Percentiles rank a stretch among this genome's conserved stretches.
Conservation (phyloP, 2,888 invertebrate species). For the Latrodectus elegans region DNA sequence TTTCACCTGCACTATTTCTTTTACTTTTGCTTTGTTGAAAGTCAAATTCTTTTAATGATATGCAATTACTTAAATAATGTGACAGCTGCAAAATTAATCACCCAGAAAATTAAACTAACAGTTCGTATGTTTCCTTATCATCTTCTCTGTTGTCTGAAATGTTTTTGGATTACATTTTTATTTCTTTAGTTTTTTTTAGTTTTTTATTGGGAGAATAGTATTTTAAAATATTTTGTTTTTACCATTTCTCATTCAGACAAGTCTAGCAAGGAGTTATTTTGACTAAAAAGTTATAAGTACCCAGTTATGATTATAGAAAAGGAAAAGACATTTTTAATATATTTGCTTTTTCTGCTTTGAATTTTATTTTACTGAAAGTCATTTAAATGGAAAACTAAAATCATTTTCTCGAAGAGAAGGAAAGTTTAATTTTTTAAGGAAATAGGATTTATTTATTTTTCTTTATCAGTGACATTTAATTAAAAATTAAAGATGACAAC, state of each 20-base stretch:
- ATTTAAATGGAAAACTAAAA: no score
- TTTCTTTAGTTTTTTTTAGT: no score
- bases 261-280: slow-evolving; percentile 7
- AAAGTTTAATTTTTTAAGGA: no score
- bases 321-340: no score
- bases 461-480: slow-evolving; percentile 20
- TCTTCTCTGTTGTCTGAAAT: slow-evolving; percentile 1
- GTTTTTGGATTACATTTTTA: no score
- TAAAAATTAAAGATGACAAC: slow-evolving; percentile 32
- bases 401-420: no score
- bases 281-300: slow-evolving; percentile 8
- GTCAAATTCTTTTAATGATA: slow-evolving; percentile 48
- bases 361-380: no score
- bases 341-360: no score
- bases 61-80: slow-evolving; percentile 34
- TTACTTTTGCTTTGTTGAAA: slow-evolving; percentile 12
- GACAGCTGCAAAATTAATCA: slow-evolving; percentile 57
- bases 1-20: not conserved
- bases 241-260: not conserved
- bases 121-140: slow-evolving; percentile 26
- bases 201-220: no score
- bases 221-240: no score
- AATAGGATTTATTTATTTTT: slow-evolving; percentile 5
- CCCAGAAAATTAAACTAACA: slow-evolving; percentile 22
- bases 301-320: no score